Evolutionary conservation across 2,113 vertebrate species (phyloP).

Genomic region (Numida meleagris): DNA sequence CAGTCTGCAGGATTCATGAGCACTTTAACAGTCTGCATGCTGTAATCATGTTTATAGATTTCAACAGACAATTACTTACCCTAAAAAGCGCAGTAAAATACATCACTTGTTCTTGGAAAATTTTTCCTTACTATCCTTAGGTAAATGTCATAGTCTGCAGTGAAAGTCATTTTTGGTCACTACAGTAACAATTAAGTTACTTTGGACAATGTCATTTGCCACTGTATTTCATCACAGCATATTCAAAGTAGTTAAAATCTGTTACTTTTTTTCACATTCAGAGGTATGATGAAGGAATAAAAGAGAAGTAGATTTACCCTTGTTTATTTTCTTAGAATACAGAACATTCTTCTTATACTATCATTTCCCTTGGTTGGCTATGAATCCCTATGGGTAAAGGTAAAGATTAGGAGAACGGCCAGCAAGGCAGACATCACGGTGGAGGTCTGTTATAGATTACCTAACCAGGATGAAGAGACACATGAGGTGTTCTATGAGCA

Average conservation of each 20-base stretch:
- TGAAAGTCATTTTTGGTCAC: not conserved
- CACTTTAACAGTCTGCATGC: not conserved
- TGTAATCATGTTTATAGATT: not conserved
- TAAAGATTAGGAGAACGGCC: too few species aligned
- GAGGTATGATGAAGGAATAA: not conserved
- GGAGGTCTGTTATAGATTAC: too few species aligned
- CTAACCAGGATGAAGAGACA: too few species aligned
- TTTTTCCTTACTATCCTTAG: not conserved
- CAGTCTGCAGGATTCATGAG: not conserved
- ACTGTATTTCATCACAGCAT: not conserved
- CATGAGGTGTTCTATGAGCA: too few species aligned
- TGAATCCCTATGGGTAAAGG: too few species aligned
- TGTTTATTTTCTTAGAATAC: not conserved
- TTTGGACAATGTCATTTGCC: not conserved
- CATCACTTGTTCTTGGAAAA: not conserved
- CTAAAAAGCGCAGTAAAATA: not conserved
- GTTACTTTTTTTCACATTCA: not conserved
- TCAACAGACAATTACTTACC: not conserved
- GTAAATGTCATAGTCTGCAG: not conserved
- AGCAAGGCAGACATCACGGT: too few species aligned
- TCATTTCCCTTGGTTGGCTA: not conserved
- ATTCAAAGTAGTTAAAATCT: not conserved
- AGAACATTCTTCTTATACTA: not conserved
- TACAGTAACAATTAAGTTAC: not conserved
- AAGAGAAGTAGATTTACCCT: not conserved